Percentiles rank a stretch among this genome's conserved stretches.
phyloP scores from a whole-genome alignment of 1,140 invertebrate genomes.

The Microvelia longipes region DNA sequence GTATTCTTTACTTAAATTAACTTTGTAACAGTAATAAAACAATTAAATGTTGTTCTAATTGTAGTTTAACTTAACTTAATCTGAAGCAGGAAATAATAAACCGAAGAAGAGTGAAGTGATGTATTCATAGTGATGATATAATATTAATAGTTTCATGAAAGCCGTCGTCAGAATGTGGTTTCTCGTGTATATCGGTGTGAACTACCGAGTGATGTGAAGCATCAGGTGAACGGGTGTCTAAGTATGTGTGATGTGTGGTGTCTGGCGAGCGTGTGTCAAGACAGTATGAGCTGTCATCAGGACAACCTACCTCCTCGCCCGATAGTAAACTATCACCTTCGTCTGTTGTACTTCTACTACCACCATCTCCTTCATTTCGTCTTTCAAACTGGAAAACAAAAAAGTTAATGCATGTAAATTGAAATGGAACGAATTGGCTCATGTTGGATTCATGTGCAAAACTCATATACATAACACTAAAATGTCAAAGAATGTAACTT shows the following conservation, averaged over 20 bases:
- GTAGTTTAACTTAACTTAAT: too few species aligned
- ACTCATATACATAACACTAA: not conserved
- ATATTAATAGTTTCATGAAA: slow-evolving; percentile 7
- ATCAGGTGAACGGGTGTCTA: slow-evolving; percentile 2
- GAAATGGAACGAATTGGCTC: not conserved
- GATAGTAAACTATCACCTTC: slow-evolving; percentile 17
- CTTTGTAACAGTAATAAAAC: too few species aligned
- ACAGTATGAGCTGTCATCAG: slow-evolving; percentile 3
- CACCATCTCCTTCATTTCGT: slow-evolving; percentile 1
- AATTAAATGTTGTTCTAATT: too few species aligned
- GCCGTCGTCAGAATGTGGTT: slow-evolving; percentile 5
- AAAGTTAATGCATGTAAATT: not conserved
- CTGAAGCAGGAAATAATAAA: too few species aligned
- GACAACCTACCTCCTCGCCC: slow-evolving; percentile 7
- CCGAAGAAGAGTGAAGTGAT: too few species aligned
- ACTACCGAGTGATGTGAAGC: not conserved
- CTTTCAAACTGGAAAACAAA: slow-evolving; percentile 9
- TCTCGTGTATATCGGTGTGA: not conserved
- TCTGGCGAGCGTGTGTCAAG: slow-evolving; percentile 11
- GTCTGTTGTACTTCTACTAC: slow-evolving; percentile 11
- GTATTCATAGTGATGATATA: not conserved
- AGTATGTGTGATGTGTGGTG: slow-evolving; percentile 10
- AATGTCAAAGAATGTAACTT: slow-evolving; percentile 1
- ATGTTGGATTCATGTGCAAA: not conserved
- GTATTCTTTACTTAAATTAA: too few species aligned